These are phyloP conservation scores for Drosophila neotestacea DNA, from an alignment of 2,888 invertebrate species.

Conservation along the genomic window DNA sequence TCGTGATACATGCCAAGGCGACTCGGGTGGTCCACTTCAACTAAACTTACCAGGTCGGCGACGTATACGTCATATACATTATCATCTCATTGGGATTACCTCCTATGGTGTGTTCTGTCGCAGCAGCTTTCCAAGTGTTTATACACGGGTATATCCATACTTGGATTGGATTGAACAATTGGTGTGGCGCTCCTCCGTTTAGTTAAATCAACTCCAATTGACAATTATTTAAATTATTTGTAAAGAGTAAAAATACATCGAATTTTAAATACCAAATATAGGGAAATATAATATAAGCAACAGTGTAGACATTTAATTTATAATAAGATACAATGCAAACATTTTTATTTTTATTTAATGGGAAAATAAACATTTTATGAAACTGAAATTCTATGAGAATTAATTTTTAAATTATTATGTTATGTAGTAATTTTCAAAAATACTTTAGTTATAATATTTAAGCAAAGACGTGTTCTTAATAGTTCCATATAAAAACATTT, in stretches of 20 bases:
- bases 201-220: background rate
- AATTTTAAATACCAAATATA: slow-evolving; percentile 16
- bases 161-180: slow-evolving; percentile 83
- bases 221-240: background rate
- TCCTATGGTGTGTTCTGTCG: slow-evolving; percentile 83
- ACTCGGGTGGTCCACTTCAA: slow-evolving; percentile 84
- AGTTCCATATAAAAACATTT: slow-evolving; percentile 44
- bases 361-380: too few relatives aligned
- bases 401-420: background rate
- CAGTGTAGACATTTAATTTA: background rate
- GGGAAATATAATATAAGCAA: background rate
- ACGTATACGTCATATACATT: slow-evolving; percentile 61
- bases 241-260: background rate
- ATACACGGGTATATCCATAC: slow-evolving; percentile 79
- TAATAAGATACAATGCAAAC: slow-evolving; percentile 1
- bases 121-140: slow-evolving; percentile 82
- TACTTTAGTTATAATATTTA: background rate
- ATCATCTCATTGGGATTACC: slow-evolving; percentile 83
- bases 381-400: background rate
- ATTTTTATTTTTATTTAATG: background rate
- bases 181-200: slow-evolving; percentile 70
- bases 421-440: background rate
- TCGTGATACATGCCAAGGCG: slow-evolving; percentile 84
- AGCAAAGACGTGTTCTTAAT: slow-evolving; percentile 4
- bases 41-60: slow-evolving; percentile 74